Conservation (phyloP, 2,113 vertebrate species). For the Onychorhynchus coronatus region DNA sequence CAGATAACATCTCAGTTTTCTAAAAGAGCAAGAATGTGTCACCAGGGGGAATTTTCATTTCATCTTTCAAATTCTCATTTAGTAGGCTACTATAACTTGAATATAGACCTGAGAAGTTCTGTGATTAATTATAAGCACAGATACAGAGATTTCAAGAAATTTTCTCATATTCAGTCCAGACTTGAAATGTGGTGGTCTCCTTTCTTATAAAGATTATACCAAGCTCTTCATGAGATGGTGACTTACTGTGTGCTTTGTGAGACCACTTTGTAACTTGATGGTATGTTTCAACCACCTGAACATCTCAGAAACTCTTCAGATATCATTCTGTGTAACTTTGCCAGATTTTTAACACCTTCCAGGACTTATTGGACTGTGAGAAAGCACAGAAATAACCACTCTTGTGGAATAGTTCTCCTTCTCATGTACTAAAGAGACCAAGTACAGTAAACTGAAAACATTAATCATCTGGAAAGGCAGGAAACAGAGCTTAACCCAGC, state of each 20-base stretch:
- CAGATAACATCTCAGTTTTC: not conserved
- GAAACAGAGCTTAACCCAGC: not conserved
- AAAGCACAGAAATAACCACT: not conserved
- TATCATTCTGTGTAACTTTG: not conserved
- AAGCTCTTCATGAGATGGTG: not conserved
- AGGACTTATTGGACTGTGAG: not conserved
- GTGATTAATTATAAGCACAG: not conserved
- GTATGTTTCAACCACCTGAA: not conserved
- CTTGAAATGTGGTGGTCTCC: not conserved
- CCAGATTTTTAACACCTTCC: not conserved
- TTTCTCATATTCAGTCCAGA: not conserved
- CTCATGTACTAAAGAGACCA: not conserved
- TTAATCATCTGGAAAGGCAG: constrained; percentile 34
- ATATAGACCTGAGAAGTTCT: not conserved
- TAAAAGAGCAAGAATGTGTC: not conserved
- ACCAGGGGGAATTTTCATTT: not conserved
- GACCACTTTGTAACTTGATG: not conserved
- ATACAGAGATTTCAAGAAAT: not conserved
- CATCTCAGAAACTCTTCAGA: not conserved
- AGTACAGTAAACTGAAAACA: not conserved
- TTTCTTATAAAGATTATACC: not conserved
- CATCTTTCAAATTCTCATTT: not conserved
- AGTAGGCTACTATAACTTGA: not conserved
- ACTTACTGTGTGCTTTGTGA: not conserved
- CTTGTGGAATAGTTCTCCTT: not conserved